Conservation (phyloP, 2,113 vertebrate genomes). For the Sander lucioperca region DNA sequence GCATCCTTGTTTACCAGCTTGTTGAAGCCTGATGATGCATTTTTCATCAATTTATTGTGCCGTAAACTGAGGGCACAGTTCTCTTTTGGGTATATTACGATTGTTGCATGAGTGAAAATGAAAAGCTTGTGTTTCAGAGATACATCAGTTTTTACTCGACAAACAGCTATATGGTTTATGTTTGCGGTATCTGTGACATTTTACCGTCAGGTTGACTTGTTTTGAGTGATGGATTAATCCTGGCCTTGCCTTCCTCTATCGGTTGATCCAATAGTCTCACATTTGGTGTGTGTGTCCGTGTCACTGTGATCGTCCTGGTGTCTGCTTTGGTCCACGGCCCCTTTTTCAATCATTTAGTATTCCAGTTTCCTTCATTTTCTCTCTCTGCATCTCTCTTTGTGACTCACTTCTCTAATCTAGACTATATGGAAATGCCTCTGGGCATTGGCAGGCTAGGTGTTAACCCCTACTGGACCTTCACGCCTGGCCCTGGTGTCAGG, state of each 20-base stretch:
- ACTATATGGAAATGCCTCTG: constrained; percentile 24
- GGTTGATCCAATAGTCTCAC: neutral
- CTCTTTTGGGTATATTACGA: neutral
- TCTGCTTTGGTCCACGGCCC: neutral
- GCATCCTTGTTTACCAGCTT: neutral
- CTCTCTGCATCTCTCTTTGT: neutral
- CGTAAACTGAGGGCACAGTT: neutral
- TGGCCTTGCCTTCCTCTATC: neutral
- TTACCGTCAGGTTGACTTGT: constrained; percentile 1
- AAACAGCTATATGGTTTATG: neutral
- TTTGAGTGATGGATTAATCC: neutral
- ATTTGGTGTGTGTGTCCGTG: constrained; percentile 4
- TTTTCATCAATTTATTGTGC: neutral
- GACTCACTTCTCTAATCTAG: constrained; percentile 24
- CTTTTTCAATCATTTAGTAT: neutral
- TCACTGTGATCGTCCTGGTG: constrained; percentile 12
- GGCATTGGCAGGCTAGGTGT: constrained; percentile 17
- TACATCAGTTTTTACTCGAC: neutral
- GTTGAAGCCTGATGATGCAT: constrained; percentile 2
- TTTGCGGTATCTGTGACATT: neutral
- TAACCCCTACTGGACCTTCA: constrained; percentile 50
- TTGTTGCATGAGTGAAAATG: neutral
- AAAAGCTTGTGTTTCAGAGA: neutral
- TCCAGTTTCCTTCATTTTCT: neutral
- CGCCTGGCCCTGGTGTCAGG: constrained; percentile 52